phyloP scores from a whole-genome alignment of 2,888 invertebrate genomes.

The Stegana nigrithorax region DNA sequence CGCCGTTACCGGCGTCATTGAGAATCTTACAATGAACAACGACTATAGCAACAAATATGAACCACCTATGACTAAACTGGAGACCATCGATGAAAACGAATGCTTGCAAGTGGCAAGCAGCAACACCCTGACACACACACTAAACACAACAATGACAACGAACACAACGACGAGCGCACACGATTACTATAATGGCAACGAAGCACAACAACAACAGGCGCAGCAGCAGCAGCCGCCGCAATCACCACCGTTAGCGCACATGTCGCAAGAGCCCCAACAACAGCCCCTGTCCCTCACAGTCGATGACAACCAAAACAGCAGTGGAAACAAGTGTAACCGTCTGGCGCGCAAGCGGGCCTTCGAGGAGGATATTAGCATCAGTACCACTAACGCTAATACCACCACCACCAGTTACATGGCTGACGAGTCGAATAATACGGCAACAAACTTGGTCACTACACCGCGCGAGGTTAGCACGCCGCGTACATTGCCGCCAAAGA shows the following conservation, averaged over 20 bases:
- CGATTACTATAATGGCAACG: constrained; percentile 38
- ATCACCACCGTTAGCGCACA: constrained; percentile 28
- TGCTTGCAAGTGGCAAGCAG: constrained; percentile 41
- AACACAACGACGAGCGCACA: background rate
- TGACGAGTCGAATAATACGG: constrained; percentile 32
- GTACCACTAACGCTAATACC: constrained; percentile 14
- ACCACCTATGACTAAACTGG: constrained; percentile 42
- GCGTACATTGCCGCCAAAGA: constrained; percentile 61
- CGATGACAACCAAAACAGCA: constrained; percentile 40
- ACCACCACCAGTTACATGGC: constrained; percentile 11
- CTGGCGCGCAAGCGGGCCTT: constrained; percentile 64
- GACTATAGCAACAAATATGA: constrained; percentile 34
- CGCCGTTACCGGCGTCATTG: constrained; percentile 10
- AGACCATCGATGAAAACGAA: constrained; percentile 56
- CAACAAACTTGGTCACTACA: constrained; percentile 22
- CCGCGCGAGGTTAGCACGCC: constrained; percentile 47
- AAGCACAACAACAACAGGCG: constrained; percentile 27
- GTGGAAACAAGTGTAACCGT: constrained; percentile 36
- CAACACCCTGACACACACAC: background rate
- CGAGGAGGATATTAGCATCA: constrained; percentile 50
- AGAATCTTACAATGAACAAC: constrained; percentile 34
- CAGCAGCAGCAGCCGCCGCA: constrained; percentile 27
- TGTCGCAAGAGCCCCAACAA: background rate
- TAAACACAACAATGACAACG: constrained; percentile 14
- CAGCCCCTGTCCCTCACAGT: no score